Evolutionary conservation across 2,888 invertebrate genomes (phyloP), one percentile per base, ranked within the genome.

Genomic region (Agrilus mali): DNA sequence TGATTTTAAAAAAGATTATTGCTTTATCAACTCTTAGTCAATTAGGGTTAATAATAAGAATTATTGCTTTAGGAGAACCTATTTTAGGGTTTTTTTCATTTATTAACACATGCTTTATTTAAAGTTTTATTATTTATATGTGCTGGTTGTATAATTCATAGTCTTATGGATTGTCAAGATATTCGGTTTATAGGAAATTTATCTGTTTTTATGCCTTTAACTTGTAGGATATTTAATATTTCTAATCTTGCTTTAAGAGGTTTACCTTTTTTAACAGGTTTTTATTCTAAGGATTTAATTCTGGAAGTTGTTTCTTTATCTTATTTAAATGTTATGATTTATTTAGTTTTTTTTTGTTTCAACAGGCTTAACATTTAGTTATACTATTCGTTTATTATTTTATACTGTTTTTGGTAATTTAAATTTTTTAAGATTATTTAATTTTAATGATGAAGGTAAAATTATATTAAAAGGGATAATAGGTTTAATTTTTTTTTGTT

Each of bases 1-100:
- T 72, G 82, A 83, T n/a, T 70, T 70, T 81, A 60, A 84, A 84
- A 65, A 84, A 82, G 69, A 79, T 82, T 75, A 80, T 85, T 79
- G 83, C 82, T 59, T 69, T 81, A 58, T 82, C 83, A 1, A 83
- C 82, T 51, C 72, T 85, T 65, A 83, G 82, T 2, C 84, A 85
- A 60, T 69, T 85, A 60, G 82, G 82, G 0, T 71, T 85, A 60
- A 83, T 85, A 73, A 77, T 83, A 63, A 61, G 67, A 50, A 61
- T 65, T 56, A 57, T 77, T 50, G 54, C 63, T 7, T 46, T 73
- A 53, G 66, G 67, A 0, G 65, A 71, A 47, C 57, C 59, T 50
- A 62, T 71, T 47, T 69, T 82, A 57, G 72, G 77, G 54, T n/a
- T 80, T 79, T 74, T 81, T 81, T 74, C 82, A 83, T 74, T 65